Conservation (phyloP, 2,113 vertebrate genomes). For the Xerus inauris region DNA sequence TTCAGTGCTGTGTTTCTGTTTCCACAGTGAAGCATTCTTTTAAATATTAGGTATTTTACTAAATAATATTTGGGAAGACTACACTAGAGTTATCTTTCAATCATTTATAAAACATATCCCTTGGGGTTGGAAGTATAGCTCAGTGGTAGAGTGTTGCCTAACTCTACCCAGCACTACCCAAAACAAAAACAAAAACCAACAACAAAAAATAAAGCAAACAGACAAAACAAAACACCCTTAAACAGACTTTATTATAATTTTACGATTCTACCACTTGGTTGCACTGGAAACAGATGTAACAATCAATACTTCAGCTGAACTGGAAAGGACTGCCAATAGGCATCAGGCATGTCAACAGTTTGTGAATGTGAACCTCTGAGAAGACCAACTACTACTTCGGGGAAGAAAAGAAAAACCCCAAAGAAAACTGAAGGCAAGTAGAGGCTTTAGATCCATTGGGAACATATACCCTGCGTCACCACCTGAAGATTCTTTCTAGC, state of each 20-base stretch:
- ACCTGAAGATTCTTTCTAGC: background rate
- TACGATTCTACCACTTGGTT: background rate
- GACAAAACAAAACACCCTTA: background rate
- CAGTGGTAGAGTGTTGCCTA: background rate
- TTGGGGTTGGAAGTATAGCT: background rate
- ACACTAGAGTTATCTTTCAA: background rate
- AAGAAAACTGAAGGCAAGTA: background rate
- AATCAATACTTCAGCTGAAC: background rate
- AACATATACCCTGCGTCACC: background rate
- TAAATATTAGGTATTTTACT: constrained; percentile 10
- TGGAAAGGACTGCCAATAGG: background rate
- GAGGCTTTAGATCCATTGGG: background rate
- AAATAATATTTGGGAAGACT: background rate
- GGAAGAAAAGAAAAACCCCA: background rate
- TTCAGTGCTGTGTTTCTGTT: background rate
- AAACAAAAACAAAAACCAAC: background rate
- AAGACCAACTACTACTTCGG: background rate
- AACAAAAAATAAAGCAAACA: background rate
- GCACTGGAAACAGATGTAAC: background rate
- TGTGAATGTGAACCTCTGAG: background rate
- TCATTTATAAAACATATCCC: background rate
- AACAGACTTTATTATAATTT: background rate
- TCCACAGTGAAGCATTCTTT: constrained; percentile 1
- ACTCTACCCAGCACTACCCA: background rate
- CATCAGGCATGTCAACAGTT: background rate